Conservation (phyloP, 2,113 vertebrate species). For the Dissostichus mawsoni region DNA sequence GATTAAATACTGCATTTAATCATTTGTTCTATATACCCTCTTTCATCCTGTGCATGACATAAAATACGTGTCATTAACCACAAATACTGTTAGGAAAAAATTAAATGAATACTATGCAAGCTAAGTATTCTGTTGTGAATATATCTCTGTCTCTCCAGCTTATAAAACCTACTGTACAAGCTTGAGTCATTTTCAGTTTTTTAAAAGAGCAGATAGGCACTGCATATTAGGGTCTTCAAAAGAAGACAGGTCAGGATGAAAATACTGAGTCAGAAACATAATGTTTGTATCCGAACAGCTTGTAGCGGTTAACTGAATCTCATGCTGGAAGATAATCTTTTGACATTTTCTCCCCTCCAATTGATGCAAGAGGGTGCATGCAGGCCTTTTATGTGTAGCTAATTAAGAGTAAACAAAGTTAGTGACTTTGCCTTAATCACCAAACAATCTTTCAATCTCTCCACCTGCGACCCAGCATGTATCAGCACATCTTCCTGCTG, state of each 20-base stretch:
- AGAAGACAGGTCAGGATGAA: background rate
- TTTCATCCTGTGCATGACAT: background rate
- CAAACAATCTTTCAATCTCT: background rate
- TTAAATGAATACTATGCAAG: background rate
- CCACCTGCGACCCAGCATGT: background rate
- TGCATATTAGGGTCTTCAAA: background rate
- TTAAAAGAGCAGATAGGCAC: background rate
- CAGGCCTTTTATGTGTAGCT: background rate
- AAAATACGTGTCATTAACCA: background rate
- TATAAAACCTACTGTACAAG: background rate
- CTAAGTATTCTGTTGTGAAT: background rate
- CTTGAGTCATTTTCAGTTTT: background rate
- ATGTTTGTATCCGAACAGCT: background rate
- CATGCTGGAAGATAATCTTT: constrained; percentile 1
- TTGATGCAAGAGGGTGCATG: background rate
- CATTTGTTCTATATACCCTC: background rate
- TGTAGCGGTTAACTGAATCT: constrained; percentile 1
- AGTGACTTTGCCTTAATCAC: background rate
- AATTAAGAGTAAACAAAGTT: background rate
- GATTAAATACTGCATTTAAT: background rate
- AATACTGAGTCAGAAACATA: constrained; percentile 2
- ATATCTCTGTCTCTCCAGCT: background rate
- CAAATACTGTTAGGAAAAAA: background rate
- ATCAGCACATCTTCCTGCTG: constrained; percentile 25
- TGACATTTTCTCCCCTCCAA: background rate